Percentiles rank a stretch among this genome's conserved stretches.
Evolutionary conservation across 2,113 vertebrate species (phyloP).

Genomic region (Cardinalis cardinalis): DNA sequence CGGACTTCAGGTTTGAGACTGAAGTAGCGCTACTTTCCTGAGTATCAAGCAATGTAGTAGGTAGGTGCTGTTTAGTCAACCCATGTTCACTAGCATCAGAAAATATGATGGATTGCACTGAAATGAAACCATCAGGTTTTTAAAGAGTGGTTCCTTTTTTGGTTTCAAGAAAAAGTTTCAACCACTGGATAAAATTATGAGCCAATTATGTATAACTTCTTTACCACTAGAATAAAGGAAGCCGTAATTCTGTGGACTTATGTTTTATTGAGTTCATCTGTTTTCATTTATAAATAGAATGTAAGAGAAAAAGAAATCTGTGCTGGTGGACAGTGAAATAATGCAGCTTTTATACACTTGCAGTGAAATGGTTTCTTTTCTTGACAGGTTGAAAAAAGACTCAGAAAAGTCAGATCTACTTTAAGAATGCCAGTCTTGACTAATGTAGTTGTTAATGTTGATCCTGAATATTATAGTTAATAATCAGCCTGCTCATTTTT

Average conservation of each 20-base stretch:
- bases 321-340: slow-evolving; percentile 51
- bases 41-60: background rate
- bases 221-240: slow-evolving; percentile 70
- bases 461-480: background rate
- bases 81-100: background rate
- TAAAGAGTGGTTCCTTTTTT: slow-evolving; percentile 66
- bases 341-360: slow-evolving; percentile 36
- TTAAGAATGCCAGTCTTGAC: background rate
- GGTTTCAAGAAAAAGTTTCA: slow-evolving; percentile 49
- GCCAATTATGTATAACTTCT: slow-evolving; percentile 70
- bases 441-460: background rate
- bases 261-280: slow-evolving; percentile 72
- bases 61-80: background rate
- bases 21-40: background rate
- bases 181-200: slow-evolving; percentile 68
- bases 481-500: slow-evolving; percentile 6
- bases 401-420: background rate
- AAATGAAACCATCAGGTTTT: slow-evolving; percentile 56
- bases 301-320: slow-evolving; percentile 40
- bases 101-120: slow-evolving; percentile 44
- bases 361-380: slow-evolving; percentile 3
- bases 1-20: background rate
- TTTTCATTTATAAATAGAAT: slow-evolving; percentile 71
- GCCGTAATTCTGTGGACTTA: slow-evolving; percentile 64
- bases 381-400: background rate